Evolutionary conservation across 2,888 invertebrate genomes (phyloP).

Genomic region (Parnassius orleans): DNA sequence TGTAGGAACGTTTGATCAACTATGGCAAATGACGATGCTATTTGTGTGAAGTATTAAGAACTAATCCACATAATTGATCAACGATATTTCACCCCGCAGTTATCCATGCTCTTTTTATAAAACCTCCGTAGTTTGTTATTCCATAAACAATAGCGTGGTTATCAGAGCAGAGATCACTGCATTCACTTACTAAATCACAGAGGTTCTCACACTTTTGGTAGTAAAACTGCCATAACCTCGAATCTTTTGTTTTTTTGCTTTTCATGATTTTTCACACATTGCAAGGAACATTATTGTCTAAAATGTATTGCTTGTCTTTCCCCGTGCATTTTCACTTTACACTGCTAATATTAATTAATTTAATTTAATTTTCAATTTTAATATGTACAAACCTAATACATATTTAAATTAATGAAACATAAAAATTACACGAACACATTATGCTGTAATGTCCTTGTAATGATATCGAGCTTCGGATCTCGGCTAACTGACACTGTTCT

Average conservation of each 20-base stretch:
- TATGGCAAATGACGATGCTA: constrained; percentile 52
- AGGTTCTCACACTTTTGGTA: constrained; percentile 43
- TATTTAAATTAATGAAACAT: too few species aligned
- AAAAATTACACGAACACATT: background rate
- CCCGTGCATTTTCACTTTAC: constrained; percentile 35
- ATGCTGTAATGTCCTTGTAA: constrained; percentile 68
- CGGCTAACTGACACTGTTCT: constrained; percentile 59
- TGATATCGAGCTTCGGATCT: constrained; percentile 52
- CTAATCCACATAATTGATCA: constrained; percentile 22
- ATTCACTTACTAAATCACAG: constrained; percentile 28
- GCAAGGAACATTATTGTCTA: constrained; percentile 69
- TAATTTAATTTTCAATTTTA: constrained; percentile 1
- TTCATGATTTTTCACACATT: constrained; percentile 61
- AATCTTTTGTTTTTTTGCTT: constrained; percentile 57
- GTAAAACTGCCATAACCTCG: constrained; percentile 42
- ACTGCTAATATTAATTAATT: constrained; percentile 31
- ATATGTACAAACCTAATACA: too few species aligned
- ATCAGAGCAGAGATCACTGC: constrained; percentile 38
- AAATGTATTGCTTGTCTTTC: constrained; percentile 43
- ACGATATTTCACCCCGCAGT: constrained; percentile 30
- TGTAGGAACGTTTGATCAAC: constrained; percentile 58
- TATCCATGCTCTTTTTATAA: constrained; percentile 36
- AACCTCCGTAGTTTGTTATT: background rate
- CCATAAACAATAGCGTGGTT: constrained; percentile 1
- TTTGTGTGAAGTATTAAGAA: constrained; percentile 38